Evolutionary conservation across 2,888 invertebrate species (phyloP).

Genomic region (Volucella zonaria): DNA sequence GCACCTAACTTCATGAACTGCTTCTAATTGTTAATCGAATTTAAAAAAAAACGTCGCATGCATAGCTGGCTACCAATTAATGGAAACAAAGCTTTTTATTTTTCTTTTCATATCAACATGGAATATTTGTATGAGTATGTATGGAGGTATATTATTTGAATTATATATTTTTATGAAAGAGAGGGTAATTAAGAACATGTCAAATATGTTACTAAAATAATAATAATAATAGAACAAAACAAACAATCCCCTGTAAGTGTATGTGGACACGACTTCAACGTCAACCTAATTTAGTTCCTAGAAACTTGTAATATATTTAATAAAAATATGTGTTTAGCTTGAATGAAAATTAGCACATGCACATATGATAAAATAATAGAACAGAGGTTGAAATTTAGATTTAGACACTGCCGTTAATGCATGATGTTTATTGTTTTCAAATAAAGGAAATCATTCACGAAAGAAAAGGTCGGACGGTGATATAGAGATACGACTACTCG

Average conservation of each 20-base stretch:
- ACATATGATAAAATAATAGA: constrained; percentile 39
- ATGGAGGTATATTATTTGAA: constrained; percentile 14
- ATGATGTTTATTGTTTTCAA: constrained; percentile 2
- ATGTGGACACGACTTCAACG: not conserved
- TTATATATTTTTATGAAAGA: not conserved
- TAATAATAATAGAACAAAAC: not conserved
- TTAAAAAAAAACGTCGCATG: constrained; percentile 4
- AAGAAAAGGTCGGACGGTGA: too few species aligned
- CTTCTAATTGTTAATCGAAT: constrained; percentile 15
- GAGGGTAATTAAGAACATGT: constrained; percentile 20
- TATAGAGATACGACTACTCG: too few species aligned
- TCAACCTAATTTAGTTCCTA: constrained; percentile 30
- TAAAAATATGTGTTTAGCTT: constrained; percentile 9
- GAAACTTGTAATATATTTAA: constrained; percentile 47
- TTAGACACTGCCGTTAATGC: constrained; percentile 2
- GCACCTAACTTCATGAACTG: constrained; percentile 23
- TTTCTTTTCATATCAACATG: not conserved
- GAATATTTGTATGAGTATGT: not conserved
- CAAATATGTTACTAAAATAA: constrained; percentile 14
- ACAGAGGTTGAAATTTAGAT: constrained; percentile 40
- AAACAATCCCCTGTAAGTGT: not conserved
- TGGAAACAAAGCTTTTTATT: constrained; percentile 16
- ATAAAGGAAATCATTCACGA: not conserved
- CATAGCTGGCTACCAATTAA: constrained; percentile 18
- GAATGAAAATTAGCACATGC: constrained; percentile 33